phyloP scores from a whole-genome alignment of 37 sponge, comb jelly and placozoan species.

The Lycopodina hypogea region DNA sequence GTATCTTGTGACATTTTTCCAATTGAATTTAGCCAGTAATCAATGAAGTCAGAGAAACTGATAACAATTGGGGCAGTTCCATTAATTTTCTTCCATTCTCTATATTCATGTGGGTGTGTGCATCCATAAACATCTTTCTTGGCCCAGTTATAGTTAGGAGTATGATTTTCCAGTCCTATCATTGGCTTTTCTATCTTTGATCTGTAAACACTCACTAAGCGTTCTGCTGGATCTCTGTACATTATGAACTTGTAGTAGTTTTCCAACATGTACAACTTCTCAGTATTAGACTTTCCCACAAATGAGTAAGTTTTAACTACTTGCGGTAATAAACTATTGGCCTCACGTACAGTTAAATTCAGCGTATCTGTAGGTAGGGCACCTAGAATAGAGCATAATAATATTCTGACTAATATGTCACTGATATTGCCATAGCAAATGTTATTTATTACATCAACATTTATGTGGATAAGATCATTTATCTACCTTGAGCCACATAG shows the following conservation, averaged over 20 bases:
- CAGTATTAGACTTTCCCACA: too few relatives aligned
- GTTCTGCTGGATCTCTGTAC: too few relatives aligned
- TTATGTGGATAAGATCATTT: not conserved
- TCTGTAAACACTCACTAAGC: conserved; percentile 33
- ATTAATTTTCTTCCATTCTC: not conserved
- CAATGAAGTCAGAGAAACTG: conserved; percentile 27
- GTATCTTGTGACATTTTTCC: conserved; percentile 6
- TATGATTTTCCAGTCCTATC: not conserved
- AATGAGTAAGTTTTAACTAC: not conserved
- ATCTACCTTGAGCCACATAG: conserved; percentile 3
- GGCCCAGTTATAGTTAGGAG: conserved; percentile 34
- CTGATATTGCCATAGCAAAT: too few relatives aligned
- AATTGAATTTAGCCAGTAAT: conserved; percentile 1
- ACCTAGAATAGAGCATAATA: too few relatives aligned
- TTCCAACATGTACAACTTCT: not conserved
- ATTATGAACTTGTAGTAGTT: conserved; percentile 33
- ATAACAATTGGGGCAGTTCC: not conserved
- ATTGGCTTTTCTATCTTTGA: conserved; percentile 12
- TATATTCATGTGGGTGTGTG: conserved; percentile 19
- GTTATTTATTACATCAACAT: too few relatives aligned
- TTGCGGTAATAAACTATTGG: not conserved
- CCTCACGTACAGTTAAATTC: too few relatives aligned
- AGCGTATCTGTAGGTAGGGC: too few relatives aligned
- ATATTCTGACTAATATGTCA: too few relatives aligned
- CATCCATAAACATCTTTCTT: too few relatives aligned